These are phyloP conservation scores for Callospermophilus lateralis DNA, from an alignment of 2,113 vertebrate species.

Conservation along the genomic window DNA sequence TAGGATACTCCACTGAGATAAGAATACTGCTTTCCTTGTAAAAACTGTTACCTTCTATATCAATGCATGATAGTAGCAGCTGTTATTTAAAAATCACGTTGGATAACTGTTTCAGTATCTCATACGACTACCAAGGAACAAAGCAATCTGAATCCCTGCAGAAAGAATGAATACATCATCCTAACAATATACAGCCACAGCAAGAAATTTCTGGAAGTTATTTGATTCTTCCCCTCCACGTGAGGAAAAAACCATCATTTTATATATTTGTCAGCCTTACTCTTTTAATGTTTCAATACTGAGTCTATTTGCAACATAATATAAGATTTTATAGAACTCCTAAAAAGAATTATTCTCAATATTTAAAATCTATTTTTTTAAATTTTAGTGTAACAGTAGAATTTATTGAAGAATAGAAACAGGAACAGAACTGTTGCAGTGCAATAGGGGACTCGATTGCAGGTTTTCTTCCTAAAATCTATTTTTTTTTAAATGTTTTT, in stretches of 20 bases:
- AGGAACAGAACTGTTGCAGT: too few relatives aligned
- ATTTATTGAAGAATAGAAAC: too few relatives aligned
- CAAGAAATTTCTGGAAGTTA: conserved; percentile 30
- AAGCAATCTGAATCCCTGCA: not conserved
- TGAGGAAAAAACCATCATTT: not conserved
- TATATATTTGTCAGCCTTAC: not conserved
- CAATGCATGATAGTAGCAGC: not conserved
- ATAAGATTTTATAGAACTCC: not conserved
- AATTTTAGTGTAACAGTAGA: too few relatives aligned
- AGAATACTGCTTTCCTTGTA: conserved; percentile 26
- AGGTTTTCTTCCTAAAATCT: too few relatives aligned
- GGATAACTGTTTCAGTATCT: conserved; percentile 29
- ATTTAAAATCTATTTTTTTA: conserved; percentile 2
- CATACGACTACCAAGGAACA: not conserved
- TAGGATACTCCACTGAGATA: not conserved
- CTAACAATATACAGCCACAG: not conserved
- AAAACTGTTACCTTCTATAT: not conserved
- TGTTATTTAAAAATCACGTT: conserved; percentile 37
- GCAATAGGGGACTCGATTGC: too few relatives aligned
- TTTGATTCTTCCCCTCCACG: not conserved
- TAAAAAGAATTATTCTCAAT: not conserved
- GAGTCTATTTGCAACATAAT: not conserved
- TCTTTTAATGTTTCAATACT: not conserved
- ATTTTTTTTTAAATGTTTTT: not conserved
- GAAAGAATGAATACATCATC: conserved; percentile 30